A percentile compares a stretch with the other conserved stretches of the same genome.
phyloP scores from a whole-genome alignment of 2,113 vertebrate genomes.

The Cyanistes caeruleus region DNA sequence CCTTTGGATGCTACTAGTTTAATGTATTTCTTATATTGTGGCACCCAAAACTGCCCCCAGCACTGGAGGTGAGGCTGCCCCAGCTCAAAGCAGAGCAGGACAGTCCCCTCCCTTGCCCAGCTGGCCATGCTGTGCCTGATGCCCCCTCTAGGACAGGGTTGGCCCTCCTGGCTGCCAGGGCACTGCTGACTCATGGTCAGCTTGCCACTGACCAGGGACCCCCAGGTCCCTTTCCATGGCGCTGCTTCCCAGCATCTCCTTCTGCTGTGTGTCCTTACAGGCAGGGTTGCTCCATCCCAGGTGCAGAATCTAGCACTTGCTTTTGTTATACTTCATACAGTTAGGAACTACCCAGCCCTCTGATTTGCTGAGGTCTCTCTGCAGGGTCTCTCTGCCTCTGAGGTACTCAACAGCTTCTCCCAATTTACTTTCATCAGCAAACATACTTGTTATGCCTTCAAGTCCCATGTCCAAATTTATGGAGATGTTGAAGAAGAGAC shows the following conservation, averaged over 20 bases:
- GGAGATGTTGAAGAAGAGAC: not conserved
- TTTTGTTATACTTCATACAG: not conserved
- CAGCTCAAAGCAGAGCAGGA: rapidly evolving
- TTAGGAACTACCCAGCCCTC: not conserved
- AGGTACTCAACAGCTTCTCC: not conserved
- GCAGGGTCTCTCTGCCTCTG: not conserved
- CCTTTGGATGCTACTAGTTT: rapidly evolving
- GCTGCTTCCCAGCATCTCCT: not conserved
- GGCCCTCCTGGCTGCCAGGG: not conserved
- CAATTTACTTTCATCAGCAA: not conserved
- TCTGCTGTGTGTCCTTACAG: rapidly evolving
- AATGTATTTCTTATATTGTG: not conserved
- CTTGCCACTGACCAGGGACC: rapidly evolving
- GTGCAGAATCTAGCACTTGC: not conserved
- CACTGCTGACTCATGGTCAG: not conserved
- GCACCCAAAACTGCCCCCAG: rapidly evolving
- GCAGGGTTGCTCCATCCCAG: not conserved
- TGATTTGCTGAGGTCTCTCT: not conserved
- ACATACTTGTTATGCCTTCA: not conserved
- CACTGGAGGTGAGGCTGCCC: rapidly evolving
- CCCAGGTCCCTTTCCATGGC: not conserved
- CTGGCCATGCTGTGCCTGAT: not conserved
- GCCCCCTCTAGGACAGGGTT: rapidly evolving
- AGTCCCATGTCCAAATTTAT: not conserved
- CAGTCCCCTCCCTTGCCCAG: not conserved